Evolutionary conservation across 2,113 vertebrate species (phyloP).

Genomic region (Amblyopsis rosae): DNA sequence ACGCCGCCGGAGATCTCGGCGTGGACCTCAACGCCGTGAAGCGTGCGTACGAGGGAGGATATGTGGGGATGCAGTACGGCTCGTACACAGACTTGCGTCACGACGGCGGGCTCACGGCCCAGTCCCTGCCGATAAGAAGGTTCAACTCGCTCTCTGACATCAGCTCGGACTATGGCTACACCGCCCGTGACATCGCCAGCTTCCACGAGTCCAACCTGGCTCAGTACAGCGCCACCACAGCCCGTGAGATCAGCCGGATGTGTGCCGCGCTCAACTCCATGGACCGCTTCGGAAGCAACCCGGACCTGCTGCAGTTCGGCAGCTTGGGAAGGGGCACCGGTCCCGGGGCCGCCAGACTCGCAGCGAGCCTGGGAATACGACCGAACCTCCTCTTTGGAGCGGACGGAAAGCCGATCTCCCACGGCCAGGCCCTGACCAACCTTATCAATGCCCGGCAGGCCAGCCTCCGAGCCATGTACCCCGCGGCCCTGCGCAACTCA

Average conservation of each 20-base stretch:
- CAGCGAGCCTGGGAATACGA: conserved; percentile 82
- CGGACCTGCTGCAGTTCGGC: conserved; percentile 85
- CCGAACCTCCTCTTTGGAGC: conserved; percentile 84
- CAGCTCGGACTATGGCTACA: conserved; percentile 90
- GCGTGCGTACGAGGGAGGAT: conserved; percentile 86
- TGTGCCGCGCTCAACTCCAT: conserved; percentile 98
- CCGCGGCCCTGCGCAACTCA: conserved; percentile 86
- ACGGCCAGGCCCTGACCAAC: conserved; percentile 82
- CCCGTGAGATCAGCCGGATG: conserved; percentile 97
- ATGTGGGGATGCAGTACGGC: conserved; percentile 89
- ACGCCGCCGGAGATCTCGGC: conserved; percentile 76
- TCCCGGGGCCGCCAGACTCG: conserved; percentile 71
- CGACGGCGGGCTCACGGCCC: conserved; percentile 82
- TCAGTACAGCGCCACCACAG: conserved; percentile 95
- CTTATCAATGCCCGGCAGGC: conserved; percentile 83
- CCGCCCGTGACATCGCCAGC: conserved; percentile 81
- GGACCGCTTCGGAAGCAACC: conserved; percentile 85
- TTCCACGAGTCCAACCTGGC: conserved; percentile 96
- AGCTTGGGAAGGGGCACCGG: conserved; percentile 70
- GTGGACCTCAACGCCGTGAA: conserved; percentile 88
- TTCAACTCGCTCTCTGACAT: conserved; percentile 94
- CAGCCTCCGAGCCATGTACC: conserved; percentile 86
- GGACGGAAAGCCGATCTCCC: conserved; percentile 78
- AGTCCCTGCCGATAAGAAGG: conserved; percentile 87
- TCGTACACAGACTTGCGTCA: conserved; percentile 94